These are phyloP conservation scores for Sarcophaga caerulescens DNA, from an alignment of 2,888 invertebrate species.

Conservation along the genomic window DNA sequence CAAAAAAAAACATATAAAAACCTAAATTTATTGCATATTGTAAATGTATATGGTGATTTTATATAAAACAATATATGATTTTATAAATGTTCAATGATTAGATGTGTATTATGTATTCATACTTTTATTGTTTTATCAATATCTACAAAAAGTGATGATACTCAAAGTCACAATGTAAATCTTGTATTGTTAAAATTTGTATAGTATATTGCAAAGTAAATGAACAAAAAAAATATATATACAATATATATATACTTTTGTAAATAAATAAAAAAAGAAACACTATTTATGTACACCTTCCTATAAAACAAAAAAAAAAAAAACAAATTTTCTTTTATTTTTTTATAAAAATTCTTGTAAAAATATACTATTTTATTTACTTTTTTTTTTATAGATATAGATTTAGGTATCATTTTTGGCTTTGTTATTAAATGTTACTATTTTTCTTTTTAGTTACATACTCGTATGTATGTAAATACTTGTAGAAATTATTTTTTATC, in stretches of 20 bases:
- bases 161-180: slow-evolving; percentile 51
- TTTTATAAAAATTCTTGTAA: slow-evolving; percentile 31
- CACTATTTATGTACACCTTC: slow-evolving; percentile 67
- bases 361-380: slow-evolving; percentile 26
- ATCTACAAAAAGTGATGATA: slow-evolving; percentile 7
- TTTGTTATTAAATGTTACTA: slow-evolving; percentile 1
- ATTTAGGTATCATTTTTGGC: slow-evolving; percentile 8
- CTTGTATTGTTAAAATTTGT: slow-evolving; percentile 42
- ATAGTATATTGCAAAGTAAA: slow-evolving; percentile 27
- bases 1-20: too few relatives aligned
- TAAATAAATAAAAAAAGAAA: slow-evolving; percentile 59
- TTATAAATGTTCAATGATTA: slow-evolving; percentile 35
- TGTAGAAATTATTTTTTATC: slow-evolving; percentile 75
- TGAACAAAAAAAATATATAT: slow-evolving; percentile 17
- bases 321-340: slow-evolving; percentile 15
- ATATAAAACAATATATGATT: slow-evolving; percentile 1
- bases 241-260: slow-evolving; percentile 37
- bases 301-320: slow-evolving; percentile 48
- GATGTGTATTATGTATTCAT: slow-evolving; percentile 15
- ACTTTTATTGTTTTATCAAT: slow-evolving; percentile 17
- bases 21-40: slow-evolving; percentile 5
- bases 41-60: slow-evolving; percentile 39
- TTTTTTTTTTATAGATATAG: slow-evolving; percentile 11
- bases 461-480: too few relatives aligned
- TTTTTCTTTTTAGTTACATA: too few relatives aligned